Evolutionary conservation across 1,140 invertebrate species (phyloP), one percentile per base, ranked within the genome.

Genomic region (Drosophila grimshawi): DNA sequence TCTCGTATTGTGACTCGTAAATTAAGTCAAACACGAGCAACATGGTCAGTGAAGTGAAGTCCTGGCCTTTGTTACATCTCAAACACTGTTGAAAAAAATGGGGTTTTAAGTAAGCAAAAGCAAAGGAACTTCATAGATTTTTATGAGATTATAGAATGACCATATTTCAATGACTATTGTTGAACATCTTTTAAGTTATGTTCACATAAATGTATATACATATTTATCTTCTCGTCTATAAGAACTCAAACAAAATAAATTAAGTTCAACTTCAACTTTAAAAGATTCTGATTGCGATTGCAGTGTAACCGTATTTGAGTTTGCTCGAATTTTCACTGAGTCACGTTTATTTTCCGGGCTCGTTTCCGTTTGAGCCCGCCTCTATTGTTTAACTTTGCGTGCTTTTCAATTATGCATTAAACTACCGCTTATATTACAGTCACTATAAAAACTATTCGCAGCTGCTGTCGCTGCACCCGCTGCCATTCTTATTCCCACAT

Each of bases 321-420:
- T 3, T n/a, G 39, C 43, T 27, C 7, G 19, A 11, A 33, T 45
- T 46, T 33, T 30, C 32, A 29, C 6, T 29, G 27, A 30, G 48
- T 49, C 48, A 32, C 29, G 48, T 43, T n/a, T 3, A 30, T 32
- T 49, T 32, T 30, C 8, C 27, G 30, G 39, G 35, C 41, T 11
- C 29, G 30, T 39, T 10, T n/a, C 49, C 32, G 19, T 35, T 35
- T 32, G 52, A 30, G 43, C 45, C 30, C 10, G 53, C 46, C 48
- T 73, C 78, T 81, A 81, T 85, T 81, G 81, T 85, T 78, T 62
- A 71, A 64, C 85, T 75, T 81, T 89, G 80, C 85, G 85, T 88
- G 85, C 78, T 89, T 88, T 89, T 88, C 85, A 89, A 88, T 88
- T 88, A 88, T 88, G 80, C 85, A 88, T 88, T 86, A 81, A 86